Base-by-base conservation (phyloP, 1,140 invertebrate species). In the Drosophila kepulauana region DNA sequence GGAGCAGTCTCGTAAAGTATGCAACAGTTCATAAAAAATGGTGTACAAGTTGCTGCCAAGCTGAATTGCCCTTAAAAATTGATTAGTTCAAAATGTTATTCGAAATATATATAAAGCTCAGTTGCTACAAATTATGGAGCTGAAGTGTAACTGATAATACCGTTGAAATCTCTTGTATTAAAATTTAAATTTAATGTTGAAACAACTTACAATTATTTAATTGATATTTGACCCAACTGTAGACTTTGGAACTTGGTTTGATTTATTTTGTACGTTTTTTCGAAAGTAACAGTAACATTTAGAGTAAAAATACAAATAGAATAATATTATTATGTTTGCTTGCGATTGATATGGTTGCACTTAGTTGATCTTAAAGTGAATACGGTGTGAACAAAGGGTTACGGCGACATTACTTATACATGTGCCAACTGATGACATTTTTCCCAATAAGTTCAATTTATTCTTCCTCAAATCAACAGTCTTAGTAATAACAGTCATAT, bases 1-100 rank as follows among this genome's bases (percentile, higher is more conserved):
- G 35, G 45, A 52, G 58, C 46, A 33, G 51, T 52, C 63, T 73
- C 81, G 75, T 78, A 82, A 82, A 82, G 79, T 82, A 78, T 84
- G 81, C 81, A 84, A 67, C 68, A 85, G 77, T 74, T 84, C 75
- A 84, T 71, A 69, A 70, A 54, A 58, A 81, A 68, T 76, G n/a
- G 58, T 16, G 30, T 65, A 51, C 61, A 49, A 66, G 25, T 13
- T 25, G 30, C 20, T 35, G 7, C 15, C 33, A 63, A 38, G 11
- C 16, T 11, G 65, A 45, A 57, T 56, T 46, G 38, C 28, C 10
- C 64, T 57, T 46, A 20, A 57, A 54, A 15, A 65, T 65, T 65
- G 63, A 65, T 65, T 56, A 38, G 43, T 16, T 64, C 25, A n/a
- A 11, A 38, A 28, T 43, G 35, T 41, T 49, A 25, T 52, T 10